Percentiles rank a stretch among this genome's conserved stretches.
phyloP scores from a whole-genome alignment of 2,888 invertebrate species.

The Caenorhabditis parvicauda region DNA sequence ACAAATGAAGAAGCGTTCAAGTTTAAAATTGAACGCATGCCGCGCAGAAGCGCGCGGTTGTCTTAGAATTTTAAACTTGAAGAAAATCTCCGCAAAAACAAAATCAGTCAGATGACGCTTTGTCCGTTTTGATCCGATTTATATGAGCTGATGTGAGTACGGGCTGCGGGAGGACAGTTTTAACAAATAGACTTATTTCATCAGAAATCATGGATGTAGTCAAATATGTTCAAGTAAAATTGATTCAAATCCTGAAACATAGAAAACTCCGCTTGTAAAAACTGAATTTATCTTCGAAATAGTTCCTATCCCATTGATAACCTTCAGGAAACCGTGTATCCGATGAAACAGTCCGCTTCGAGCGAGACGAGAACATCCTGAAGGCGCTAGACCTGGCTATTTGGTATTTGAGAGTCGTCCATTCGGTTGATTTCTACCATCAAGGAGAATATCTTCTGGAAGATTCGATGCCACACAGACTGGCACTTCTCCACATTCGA shows the following conservation, averaged over 20 bases:
- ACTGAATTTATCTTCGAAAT: background rate
- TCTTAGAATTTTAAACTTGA: no score
- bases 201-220: no score
- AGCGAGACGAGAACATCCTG: conserved; percentile 74
- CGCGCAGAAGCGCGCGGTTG: no score
- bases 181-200: background rate
- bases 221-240: background rate
- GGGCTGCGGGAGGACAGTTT: no score
- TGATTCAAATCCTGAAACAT: no score
- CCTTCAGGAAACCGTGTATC: conserved; percentile 6
- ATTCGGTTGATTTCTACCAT: conserved; percentile 98
- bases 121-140: no score
- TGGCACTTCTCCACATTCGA: conserved; percentile 90
- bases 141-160: no score
- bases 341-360: conserved; percentile 66
- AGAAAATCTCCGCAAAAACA: no score
- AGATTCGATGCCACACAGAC: conserved; percentile 93
- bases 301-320: background rate
- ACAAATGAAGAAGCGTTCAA: background rate
- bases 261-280: no score
- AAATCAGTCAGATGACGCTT: no score
- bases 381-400: conserved; percentile 70
- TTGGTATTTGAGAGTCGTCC: conserved; percentile 89
- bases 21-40: no score
- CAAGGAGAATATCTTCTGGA: conserved; percentile 98